Evolutionary conservation across 2,888 invertebrate species (phyloP).

Genomic region (Drosophila mimetica): DNA sequence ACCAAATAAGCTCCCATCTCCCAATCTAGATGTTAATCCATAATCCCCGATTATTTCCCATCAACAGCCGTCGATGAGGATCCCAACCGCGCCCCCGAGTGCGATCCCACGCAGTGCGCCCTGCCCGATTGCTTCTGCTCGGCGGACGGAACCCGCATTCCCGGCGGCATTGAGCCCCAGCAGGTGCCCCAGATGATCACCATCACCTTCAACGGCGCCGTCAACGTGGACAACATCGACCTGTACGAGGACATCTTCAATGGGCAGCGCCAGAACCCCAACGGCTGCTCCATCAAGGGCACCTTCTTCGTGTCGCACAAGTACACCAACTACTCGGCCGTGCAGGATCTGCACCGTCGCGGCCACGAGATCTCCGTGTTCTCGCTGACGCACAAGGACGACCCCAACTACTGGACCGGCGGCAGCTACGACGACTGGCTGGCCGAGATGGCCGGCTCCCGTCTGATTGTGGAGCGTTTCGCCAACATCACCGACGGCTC

Average conservation of each 20-base stretch:
- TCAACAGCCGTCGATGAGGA: slow-evolving; percentile 92
- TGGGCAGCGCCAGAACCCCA: slow-evolving; percentile 93
- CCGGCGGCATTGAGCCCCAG: slow-evolving; percentile 91
- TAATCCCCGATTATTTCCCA: neutral
- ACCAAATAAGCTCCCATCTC: no score
- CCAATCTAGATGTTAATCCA: no score
- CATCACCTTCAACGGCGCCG: slow-evolving; percentile 95
- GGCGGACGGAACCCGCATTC: slow-evolving; percentile 95
- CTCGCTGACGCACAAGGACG: slow-evolving; percentile 96
- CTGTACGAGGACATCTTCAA: slow-evolving; percentile 95
- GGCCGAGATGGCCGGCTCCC: slow-evolving; percentile 96
- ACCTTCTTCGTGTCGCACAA: slow-evolving; percentile 97
- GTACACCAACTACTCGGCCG: slow-evolving; percentile 95
- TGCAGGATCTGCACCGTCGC: slow-evolving; percentile 94
- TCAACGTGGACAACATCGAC: slow-evolving; percentile 96
- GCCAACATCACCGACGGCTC: slow-evolving; percentile 96
- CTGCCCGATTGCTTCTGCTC: slow-evolving; percentile 97
- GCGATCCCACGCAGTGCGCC: slow-evolving; percentile 94
- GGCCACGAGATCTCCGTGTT: slow-evolving; percentile 97
- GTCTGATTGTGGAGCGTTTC: slow-evolving; percentile 94
- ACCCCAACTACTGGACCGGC: slow-evolving; percentile 94
- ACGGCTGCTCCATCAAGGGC: slow-evolving; percentile 94
- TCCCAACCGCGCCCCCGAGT: slow-evolving; percentile 96
- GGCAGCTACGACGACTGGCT: slow-evolving; percentile 96
- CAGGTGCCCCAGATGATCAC: slow-evolving; percentile 97